phyloP scores from a whole-genome alignment of 1,140 invertebrate species.

The Periplaneta americana region DNA sequence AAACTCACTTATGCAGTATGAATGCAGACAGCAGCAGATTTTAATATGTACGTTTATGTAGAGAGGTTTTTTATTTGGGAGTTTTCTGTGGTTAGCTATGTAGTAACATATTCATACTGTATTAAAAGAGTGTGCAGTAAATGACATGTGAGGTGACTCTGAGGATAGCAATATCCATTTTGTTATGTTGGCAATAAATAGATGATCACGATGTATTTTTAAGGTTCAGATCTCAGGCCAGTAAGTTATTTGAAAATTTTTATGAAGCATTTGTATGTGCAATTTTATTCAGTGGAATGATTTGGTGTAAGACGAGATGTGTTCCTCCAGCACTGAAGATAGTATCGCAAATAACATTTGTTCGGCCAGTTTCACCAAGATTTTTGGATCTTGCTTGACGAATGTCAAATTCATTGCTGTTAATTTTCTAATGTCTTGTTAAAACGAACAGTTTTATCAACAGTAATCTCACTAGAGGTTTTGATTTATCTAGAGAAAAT shows the following conservation, averaged over 20 bases:
- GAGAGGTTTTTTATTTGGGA: not conserved
- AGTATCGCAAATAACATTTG: not conserved
- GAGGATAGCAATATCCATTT: not conserved
- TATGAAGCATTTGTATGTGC: not conserved
- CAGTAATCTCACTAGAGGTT: too few relatives aligned
- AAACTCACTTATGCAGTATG: slow-evolving; percentile 15
- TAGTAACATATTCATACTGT: not conserved
- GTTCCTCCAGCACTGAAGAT: not conserved
- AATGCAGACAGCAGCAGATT: not conserved
- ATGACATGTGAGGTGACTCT: not conserved
- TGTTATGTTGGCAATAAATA: not conserved
- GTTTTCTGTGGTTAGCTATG: not conserved
- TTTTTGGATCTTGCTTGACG: too few relatives aligned
- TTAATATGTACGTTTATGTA: not conserved
- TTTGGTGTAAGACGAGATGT: not conserved
- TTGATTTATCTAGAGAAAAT: too few relatives aligned
- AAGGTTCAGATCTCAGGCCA: not conserved
- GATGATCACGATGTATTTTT: not conserved
- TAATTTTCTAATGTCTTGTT: too few relatives aligned
- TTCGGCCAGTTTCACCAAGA: not conserved
- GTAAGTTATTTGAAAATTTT: not conserved
- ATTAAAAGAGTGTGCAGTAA: not conserved
- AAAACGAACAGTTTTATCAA: too few relatives aligned
- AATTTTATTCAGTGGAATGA: not conserved
- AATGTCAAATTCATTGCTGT: too few relatives aligned